Conservation (phyloP, 2,113 vertebrate genomes). For the Pseudopipra pipra region DNA sequence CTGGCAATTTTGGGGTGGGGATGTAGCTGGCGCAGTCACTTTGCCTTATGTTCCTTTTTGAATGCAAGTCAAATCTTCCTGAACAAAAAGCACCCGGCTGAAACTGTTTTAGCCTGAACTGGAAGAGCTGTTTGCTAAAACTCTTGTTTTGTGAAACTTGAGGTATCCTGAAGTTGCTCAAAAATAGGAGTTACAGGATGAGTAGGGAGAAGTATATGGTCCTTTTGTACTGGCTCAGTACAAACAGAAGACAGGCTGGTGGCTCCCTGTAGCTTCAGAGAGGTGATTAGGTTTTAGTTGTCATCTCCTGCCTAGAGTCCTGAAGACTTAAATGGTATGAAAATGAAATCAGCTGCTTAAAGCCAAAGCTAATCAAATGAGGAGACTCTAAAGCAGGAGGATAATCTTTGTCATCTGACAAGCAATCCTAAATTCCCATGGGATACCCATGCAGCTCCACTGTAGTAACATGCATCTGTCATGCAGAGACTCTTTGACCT, state of each 20-base stretch:
- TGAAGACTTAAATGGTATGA: not conserved
- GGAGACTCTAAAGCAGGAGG: not conserved
- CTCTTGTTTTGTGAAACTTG: not conserved
- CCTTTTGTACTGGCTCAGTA: not conserved
- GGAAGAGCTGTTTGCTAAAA: not conserved
- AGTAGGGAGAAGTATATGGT: not conserved
- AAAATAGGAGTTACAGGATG: not conserved
- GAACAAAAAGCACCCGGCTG: not conserved
- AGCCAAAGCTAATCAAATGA: slow-evolving; percentile 38
- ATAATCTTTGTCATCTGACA: slow-evolving; percentile 16
- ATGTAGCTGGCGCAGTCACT: slow-evolving; percentile 10
- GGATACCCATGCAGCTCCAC: not conserved
- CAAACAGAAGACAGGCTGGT: not conserved
- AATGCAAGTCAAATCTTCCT: not conserved
- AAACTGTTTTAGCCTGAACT: not conserved
- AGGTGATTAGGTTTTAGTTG: not conserved
- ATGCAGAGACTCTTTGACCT: not conserved
- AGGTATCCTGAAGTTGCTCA: not conserved
- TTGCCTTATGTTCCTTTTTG: not conserved
- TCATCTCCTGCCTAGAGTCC: not conserved
- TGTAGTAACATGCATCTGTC: not conserved
- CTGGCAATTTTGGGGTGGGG: slow-evolving; percentile 61
- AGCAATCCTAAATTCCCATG: not conserved
- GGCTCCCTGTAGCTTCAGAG: not conserved
- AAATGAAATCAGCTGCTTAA: slow-evolving; percentile 16